Percentiles rank a stretch among this genome's conserved stretches.
phyloP scores from a whole-genome alignment of 2,888 invertebrate genomes.

The Hybos culiciformis region DNA sequence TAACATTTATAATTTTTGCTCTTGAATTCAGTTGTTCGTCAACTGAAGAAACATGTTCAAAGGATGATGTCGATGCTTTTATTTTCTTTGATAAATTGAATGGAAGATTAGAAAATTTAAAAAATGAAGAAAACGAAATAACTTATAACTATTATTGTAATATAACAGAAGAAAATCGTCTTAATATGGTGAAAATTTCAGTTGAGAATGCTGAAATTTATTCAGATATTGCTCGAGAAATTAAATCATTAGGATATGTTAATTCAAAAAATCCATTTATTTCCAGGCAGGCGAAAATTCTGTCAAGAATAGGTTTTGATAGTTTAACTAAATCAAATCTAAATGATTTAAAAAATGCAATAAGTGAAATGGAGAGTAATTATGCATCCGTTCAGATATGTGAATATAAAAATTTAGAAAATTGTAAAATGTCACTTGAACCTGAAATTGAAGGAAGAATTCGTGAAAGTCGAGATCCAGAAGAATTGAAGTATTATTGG shows the following conservation, averaged over 20 bases:
- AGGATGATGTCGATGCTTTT: conserved; percentile 41
- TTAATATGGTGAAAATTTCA: conserved; percentile 28
- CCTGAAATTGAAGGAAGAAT: conserved; percentile 50
- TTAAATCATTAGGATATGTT: conserved; percentile 48
- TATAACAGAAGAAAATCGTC: conserved; percentile 56
- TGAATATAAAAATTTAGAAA: conserved; percentile 43
- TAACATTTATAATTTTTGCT: background rate
- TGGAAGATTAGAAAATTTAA: conserved; percentile 41
- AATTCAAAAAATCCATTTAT: conserved; percentile 51
- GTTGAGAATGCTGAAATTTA: conserved; percentile 22
- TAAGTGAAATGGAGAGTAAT: conserved; percentile 59
- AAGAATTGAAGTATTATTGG: conserved; percentile 67
- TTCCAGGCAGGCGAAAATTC: conserved; percentile 57
- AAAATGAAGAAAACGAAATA: conserved; percentile 40
- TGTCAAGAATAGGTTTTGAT: conserved; percentile 54
- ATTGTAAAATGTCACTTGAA: conserved; percentile 56
- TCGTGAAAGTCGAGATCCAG: conserved; percentile 53
- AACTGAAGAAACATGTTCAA: conserved; percentile 26
- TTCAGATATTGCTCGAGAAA: conserved; percentile 25
- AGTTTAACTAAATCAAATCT: conserved; percentile 54
- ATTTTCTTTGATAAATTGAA: conserved; percentile 47
- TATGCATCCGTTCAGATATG: conserved; percentile 68
- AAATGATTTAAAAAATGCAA: conserved; percentile 44
- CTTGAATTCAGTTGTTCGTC: background rate
- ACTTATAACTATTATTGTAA: conserved; percentile 60